A percentile compares a stretch with the other conserved stretches of the same genome.
Evolutionary conservation across 2,113 vertebrate genomes (phyloP).

Genomic region (Camelus bactrianus): DNA sequence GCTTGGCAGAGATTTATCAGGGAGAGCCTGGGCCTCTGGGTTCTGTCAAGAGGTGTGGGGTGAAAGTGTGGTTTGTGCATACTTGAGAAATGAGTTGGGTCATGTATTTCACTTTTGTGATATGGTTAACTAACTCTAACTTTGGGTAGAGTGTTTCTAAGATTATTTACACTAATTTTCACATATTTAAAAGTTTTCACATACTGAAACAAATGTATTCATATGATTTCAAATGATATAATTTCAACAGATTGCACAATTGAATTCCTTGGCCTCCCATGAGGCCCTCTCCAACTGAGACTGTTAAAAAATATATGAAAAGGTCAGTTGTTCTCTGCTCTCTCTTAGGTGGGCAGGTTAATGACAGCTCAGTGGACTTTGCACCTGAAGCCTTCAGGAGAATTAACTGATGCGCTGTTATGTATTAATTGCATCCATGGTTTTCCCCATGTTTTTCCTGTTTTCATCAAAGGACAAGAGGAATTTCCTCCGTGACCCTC

Average conservation of each 20-base stretch:
- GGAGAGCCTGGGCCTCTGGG: not conserved
- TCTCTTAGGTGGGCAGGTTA: not conserved
- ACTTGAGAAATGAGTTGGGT: not conserved
- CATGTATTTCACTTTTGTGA: not conserved
- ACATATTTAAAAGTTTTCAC: not conserved
- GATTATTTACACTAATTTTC: not conserved
- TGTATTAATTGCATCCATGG: constrained; percentile 29
- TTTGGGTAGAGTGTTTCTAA: not conserved
- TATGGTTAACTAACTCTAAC: not conserved
- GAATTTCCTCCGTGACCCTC: constrained; percentile 96
- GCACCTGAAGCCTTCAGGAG: not conserved
- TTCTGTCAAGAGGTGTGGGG: not conserved
- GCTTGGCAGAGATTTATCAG: not conserved
- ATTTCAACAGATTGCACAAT: not conserved
- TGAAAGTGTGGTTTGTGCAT: not conserved
- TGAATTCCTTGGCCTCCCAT: not conserved
- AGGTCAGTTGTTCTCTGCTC: not conserved
- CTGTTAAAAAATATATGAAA: not conserved
- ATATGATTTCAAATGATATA: not conserved
- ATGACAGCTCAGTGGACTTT: not conserved
- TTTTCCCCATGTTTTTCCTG: constrained; percentile 8
- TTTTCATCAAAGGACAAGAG: constrained; percentile 92
- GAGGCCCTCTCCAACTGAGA: not conserved
- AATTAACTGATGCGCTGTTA: not conserved
- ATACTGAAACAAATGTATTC: not conserved